A percentile compares a stretch with the other conserved stretches of the same genome.
phyloP scores from a whole-genome alignment of 2,888 invertebrate species.

The Piscicola geometra region DNA sequence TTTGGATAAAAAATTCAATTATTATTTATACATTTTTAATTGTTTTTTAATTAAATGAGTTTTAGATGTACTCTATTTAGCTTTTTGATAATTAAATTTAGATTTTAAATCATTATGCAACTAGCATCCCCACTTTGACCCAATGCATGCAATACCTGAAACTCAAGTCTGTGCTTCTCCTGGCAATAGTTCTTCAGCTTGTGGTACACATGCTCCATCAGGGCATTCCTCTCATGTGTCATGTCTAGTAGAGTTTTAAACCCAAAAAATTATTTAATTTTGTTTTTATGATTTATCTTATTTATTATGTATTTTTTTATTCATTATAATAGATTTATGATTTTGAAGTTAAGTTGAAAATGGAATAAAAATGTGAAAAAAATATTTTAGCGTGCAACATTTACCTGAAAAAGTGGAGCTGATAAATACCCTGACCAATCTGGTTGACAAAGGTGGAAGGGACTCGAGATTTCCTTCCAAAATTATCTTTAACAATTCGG shows the following conservation, averaged over 20 bases:
- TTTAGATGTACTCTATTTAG: too few species aligned
- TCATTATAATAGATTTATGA: background rate
- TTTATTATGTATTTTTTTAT: too few species aligned
- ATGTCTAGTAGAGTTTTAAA: conserved; percentile 41
- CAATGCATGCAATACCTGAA: too few species aligned
- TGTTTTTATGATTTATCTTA: too few species aligned
- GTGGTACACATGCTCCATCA: conserved; percentile 46
- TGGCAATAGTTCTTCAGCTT: conserved; percentile 45
- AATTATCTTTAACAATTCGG: conserved; percentile 22
- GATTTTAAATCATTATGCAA: too few species aligned
- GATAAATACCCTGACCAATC: conserved; percentile 43
- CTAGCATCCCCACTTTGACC: too few species aligned
- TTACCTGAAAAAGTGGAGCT: conserved; percentile 45
- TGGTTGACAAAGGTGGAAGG: conserved; percentile 39
- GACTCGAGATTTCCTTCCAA: conserved; percentile 38
- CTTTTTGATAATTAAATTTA: too few species aligned
- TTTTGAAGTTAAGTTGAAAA: background rate
- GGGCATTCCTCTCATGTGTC: conserved; percentile 45
- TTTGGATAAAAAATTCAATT: too few species aligned
- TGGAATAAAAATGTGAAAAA: too few species aligned
- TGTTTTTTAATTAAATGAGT: too few species aligned
- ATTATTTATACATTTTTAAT: too few species aligned
- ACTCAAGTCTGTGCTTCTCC: conserved; percentile 45
- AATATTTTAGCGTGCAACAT: too few species aligned
- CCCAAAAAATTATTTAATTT: background rate